Percentiles rank a stretch among this genome's conserved stretches.
Evolutionary conservation across 2,888 invertebrate species (phyloP).

Genomic region (Ormia ochracea): DNA sequence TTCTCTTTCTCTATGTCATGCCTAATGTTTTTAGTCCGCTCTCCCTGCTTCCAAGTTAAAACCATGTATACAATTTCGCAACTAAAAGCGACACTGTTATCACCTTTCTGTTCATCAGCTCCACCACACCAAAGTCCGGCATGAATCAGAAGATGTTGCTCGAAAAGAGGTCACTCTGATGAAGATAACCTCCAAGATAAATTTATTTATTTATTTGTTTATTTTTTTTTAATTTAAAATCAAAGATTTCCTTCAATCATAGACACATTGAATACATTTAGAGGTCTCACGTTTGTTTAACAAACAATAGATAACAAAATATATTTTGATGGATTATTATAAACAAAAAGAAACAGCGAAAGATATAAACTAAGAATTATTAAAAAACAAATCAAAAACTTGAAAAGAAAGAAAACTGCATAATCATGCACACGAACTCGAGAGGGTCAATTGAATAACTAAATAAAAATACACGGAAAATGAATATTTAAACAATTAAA

Average conservation of each 20-base stretch:
- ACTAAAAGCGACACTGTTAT: too few species aligned
- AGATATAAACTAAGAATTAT: conserved; percentile 17
- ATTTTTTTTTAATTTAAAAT: conserved; percentile 8
- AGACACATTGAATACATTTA: neutral
- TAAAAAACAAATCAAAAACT: neutral
- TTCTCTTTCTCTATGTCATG: too few species aligned
- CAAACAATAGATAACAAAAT: conserved; percentile 29
- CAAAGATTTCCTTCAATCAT: conserved; percentile 23
- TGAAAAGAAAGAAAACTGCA: conserved; percentile 54
- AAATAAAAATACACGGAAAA: neutral
- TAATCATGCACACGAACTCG: conserved; percentile 53
- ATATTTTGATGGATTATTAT: conserved; percentile 58
- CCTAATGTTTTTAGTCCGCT: too few species aligned
- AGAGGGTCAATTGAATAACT: conserved; percentile 23
- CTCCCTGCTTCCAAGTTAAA: too few species aligned
- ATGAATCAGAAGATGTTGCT: neutral
- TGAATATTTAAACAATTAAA: neutral
- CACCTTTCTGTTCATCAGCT: neutral
- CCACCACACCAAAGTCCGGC: neutral
- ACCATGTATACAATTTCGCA: too few species aligned
- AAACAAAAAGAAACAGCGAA: conserved; percentile 40
- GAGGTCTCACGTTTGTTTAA: conserved; percentile 51
- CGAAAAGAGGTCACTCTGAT: neutral
- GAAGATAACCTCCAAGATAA: neutral
- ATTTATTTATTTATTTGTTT: too few species aligned